Evolutionary conservation across 2,888 invertebrate genomes (phyloP).

Genomic region (Hyles lineata): DNA sequence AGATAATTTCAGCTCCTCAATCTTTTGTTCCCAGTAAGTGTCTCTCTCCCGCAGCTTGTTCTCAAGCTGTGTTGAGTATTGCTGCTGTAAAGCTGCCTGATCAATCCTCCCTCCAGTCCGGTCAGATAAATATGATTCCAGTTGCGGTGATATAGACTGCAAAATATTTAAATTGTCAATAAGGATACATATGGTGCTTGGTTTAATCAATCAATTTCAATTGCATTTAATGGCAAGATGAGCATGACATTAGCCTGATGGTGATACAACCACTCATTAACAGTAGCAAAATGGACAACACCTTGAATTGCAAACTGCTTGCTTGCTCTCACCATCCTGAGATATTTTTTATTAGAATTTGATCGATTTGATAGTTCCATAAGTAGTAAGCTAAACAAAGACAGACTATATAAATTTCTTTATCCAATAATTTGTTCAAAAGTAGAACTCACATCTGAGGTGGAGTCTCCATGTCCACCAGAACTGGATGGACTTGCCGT

Average conservation of each 20-base stretch:
- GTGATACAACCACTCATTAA: no score
- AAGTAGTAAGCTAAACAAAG: background rate
- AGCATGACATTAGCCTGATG: no score
- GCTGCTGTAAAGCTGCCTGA: conserved; percentile 79
- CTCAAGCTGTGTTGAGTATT: conserved; percentile 85
- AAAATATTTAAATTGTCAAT: conserved; percentile 40
- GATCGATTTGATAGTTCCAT: no score
- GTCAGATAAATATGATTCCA: conserved; percentile 76
- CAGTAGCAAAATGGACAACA: no score
- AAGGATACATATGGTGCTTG: no score
- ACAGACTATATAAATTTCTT: no score
- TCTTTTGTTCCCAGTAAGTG: conserved; percentile 85
- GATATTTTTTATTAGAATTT: no score
- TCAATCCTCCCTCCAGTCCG: conserved; percentile 74
- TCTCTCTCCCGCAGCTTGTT: conserved; percentile 86
- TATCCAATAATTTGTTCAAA: background rate
- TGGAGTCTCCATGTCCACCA: conserved; percentile 71
- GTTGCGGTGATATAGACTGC: conserved; percentile 78
- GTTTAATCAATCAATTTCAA: no score
- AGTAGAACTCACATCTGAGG: conserved; percentile 69
- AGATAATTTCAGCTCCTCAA: conserved; percentile 84
- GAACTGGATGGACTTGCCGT: conserved; percentile 78
- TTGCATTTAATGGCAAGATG: no score
- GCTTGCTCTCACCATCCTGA: no score
- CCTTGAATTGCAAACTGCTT: no score